Evolutionary conservation across 2,888 invertebrate species (phyloP).

Genomic region (Cinara cedri): DNA sequence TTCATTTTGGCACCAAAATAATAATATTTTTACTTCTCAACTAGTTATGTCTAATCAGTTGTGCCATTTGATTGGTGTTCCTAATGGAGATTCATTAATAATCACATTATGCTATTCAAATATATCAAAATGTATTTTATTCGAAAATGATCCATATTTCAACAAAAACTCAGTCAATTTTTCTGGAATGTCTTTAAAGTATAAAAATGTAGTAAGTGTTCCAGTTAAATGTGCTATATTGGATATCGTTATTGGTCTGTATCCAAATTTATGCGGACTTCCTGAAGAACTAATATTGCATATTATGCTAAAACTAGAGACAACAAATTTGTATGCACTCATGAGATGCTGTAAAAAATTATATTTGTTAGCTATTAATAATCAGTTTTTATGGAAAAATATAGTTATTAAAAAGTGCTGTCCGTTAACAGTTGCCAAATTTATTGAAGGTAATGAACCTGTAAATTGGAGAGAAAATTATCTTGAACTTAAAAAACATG

Average conservation of each 20-base stretch:
- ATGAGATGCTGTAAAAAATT: conserved; percentile 27
- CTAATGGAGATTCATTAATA: conserved; percentile 23
- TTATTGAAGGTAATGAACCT: background rate
- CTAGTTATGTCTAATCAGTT: conserved; percentile 40
- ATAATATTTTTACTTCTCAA: conserved; percentile 29
- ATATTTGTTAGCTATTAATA: background rate
- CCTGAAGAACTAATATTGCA: conserved; percentile 32
- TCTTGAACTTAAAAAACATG: background rate
- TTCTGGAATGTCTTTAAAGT: background rate
- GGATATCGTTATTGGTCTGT: background rate
- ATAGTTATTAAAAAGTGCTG: background rate
- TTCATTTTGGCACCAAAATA: conserved; percentile 32
- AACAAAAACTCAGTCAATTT: background rate
- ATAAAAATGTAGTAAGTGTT: conserved; percentile 39
- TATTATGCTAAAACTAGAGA: background rate
- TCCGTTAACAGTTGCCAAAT: too few species aligned
- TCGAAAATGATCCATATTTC: background rate
- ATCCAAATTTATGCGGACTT: conserved; percentile 36
- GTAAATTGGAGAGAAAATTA: conserved; percentile 4
- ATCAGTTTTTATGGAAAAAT: conserved; percentile 30
- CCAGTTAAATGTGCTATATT: conserved; percentile 39
- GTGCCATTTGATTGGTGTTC: conserved; percentile 41
- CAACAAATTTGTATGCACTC: background rate
- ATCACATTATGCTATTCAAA: conserved; percentile 38
- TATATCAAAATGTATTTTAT: conserved; percentile 4